phyloP scores from a whole-genome alignment of 2,797 vertebrate species.

The Columba guinea region DNA sequence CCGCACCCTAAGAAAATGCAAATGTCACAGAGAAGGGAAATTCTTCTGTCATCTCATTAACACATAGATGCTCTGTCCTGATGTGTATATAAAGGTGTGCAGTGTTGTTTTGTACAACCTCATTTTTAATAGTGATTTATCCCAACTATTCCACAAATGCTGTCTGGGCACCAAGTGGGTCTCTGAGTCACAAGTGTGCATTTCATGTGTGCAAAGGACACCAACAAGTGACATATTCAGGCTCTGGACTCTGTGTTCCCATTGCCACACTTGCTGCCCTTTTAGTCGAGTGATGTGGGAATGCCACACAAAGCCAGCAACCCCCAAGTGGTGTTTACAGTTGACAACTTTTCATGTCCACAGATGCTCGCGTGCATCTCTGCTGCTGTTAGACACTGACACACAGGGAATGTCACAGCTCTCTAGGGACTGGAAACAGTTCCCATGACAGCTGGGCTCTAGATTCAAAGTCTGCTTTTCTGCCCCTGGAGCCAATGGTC shows the following conservation, averaged over 20 bases:
- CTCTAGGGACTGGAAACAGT: neutral
- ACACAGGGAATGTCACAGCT: neutral
- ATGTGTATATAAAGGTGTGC: neutral
- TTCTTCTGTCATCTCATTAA: neutral
- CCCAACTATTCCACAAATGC: neutral
- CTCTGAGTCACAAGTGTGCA: neutral
- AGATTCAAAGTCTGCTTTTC: neutral
- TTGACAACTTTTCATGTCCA: neutral
- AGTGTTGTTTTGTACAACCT: neutral
- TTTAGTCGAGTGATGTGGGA: neutral
- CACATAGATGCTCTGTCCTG: neutral
- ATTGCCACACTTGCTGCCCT: neutral
- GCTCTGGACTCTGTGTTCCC: neutral
- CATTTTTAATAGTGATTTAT: neutral
- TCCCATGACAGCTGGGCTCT: neutral
- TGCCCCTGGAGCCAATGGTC: accelerated
- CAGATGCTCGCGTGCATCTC: neutral
- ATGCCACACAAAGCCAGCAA: neutral
- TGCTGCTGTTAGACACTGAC: neutral
- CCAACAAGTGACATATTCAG: neutral
- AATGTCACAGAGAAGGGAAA: neutral
- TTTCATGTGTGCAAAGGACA: neutral
- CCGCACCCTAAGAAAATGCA: neutral
- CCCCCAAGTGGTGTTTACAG: neutral
- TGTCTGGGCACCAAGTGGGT: neutral